phyloP scores from a whole-genome alignment of 1,140 invertebrate species.

The Thaumetopoea pityocampa region DNA sequence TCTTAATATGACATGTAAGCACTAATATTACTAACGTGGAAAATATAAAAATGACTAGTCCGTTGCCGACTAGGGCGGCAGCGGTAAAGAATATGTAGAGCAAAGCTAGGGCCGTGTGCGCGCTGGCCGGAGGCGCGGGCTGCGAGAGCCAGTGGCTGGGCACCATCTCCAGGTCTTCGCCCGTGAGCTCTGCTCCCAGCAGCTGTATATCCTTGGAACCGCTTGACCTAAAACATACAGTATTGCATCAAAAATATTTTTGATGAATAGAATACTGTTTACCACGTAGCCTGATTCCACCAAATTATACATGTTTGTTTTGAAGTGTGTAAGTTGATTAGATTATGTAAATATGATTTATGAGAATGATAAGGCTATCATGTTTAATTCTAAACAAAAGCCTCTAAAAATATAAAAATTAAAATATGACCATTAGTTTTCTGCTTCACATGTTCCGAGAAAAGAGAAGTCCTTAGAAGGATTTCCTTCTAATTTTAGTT shows the following conservation, averaged over 20 bases:
- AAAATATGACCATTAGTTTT: too few relatives aligned
- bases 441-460: too few relatives aligned
- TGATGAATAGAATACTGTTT: neutral
- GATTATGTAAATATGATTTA: too few relatives aligned
- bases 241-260: constrained; percentile 2
- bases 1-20: neutral
- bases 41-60: constrained; percentile 93
- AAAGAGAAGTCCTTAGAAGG: too few relatives aligned
- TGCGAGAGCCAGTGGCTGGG: constrained; percentile 90
- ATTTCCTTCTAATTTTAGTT: too few relatives aligned
- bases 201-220: constrained; percentile 59
- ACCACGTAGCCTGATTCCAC: too few relatives aligned
- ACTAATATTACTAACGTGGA: constrained; percentile 81
- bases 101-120: constrained; percentile 89
- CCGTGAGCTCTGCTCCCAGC: constrained; percentile 86
- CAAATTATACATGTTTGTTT: too few relatives aligned
- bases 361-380: too few relatives aligned
- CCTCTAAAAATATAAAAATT: too few relatives aligned
- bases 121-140: constrained; percentile 86
- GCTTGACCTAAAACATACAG: constrained; percentile 25
- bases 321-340: too few relatives aligned
- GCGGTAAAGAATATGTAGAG: constrained; percentile 88
- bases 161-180: constrained; percentile 84
- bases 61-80: constrained; percentile 87
- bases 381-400: too few relatives aligned